phyloP scores from a whole-genome alignment of 1,140 invertebrate species.

The Drosophila mojavensis region DNA sequence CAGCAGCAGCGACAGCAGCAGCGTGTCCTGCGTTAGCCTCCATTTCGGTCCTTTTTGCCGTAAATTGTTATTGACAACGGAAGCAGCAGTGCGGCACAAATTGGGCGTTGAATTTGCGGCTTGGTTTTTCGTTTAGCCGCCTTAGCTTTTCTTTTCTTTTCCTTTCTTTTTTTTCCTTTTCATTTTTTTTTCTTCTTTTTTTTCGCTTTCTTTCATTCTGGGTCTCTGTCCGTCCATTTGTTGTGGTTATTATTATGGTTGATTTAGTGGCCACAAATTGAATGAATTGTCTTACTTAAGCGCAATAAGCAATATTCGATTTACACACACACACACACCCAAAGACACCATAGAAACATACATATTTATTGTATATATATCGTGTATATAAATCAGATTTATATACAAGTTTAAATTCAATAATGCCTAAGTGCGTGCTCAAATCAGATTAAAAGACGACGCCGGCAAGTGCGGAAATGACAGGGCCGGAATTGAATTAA shows the following conservation, averaged over 20 bases:
- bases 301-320: slow-evolving; percentile 73
- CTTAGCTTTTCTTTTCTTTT: slow-evolving; percentile 39
- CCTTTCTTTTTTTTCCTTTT: slow-evolving; percentile 4
- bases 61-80: slow-evolving; percentile 82
- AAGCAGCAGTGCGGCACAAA: slow-evolving; percentile 80
- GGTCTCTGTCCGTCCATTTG: slow-evolving; percentile 55
- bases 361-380: slow-evolving; percentile 11
- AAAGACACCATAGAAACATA: slow-evolving; percentile 18
- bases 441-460: slow-evolving; percentile 75
- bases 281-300: slow-evolving; percentile 82
- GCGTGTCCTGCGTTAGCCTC: slow-evolving; percentile 21
- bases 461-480: slow-evolving; percentile 58
- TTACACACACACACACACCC: background rate
- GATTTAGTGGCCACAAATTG: slow-evolving; percentile 82
- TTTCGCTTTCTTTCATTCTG: slow-evolving; percentile 25
- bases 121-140: slow-evolving; percentile 59
- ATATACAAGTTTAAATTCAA: slow-evolving; percentile 71
- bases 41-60: slow-evolving; percentile 59
- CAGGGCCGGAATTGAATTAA: slow-evolving; percentile 80
- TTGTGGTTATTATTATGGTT: slow-evolving; percentile 82
- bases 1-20: background rate
- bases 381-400: slow-evolving; percentile 5
- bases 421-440: slow-evolving; percentile 71
- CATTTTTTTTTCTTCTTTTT: slow-evolving; percentile 29
- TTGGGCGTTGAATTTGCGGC: slow-evolving; percentile 81